Evolutionary conservation across 2,888 invertebrate species (phyloP).

Genomic region (Euplexia lucipara): DNA sequence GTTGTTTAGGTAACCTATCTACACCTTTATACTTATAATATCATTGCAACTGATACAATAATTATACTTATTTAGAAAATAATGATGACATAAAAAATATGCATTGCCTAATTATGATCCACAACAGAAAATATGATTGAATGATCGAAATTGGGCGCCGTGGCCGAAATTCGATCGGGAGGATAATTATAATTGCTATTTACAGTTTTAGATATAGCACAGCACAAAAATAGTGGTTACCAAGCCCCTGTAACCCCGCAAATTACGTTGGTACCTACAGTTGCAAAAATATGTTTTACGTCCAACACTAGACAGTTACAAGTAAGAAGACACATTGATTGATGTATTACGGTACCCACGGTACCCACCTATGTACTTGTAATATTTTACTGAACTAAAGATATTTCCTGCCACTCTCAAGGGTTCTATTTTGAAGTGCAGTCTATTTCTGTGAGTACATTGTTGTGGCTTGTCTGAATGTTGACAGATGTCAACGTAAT

Average conservation of each 20-base stretch:
- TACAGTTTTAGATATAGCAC: not conserved
- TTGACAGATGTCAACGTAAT: conserved; percentile 64
- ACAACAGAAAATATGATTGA: too few relatives aligned
- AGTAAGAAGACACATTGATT: conserved; percentile 49
- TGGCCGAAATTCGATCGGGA: too few relatives aligned
- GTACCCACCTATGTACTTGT: conserved; percentile 21
- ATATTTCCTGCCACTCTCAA: conserved; percentile 62
- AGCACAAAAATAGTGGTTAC: conserved; percentile 7
- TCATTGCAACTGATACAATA: too few relatives aligned
- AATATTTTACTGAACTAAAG: conserved; percentile 40
- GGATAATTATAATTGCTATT: not conserved
- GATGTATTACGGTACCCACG: conserved; percentile 50
- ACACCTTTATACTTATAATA: too few relatives aligned
- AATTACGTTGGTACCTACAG: not conserved
- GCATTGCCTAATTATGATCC: too few relatives aligned
- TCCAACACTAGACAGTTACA: conserved; percentile 43
- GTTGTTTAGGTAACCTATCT: too few relatives aligned
- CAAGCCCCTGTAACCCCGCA: too few relatives aligned
- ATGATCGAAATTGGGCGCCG: too few relatives aligned
- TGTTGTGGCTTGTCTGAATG: conserved; percentile 58
- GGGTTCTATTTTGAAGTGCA: conserved; percentile 65
- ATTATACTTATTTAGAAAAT: too few relatives aligned
- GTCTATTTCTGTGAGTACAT: conserved; percentile 61
- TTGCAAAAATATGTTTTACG: conserved; percentile 18
- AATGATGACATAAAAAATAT: too few relatives aligned